phyloP scores from a whole-genome alignment of 2,888 invertebrate species.

The Morpho deidamia region DNA sequence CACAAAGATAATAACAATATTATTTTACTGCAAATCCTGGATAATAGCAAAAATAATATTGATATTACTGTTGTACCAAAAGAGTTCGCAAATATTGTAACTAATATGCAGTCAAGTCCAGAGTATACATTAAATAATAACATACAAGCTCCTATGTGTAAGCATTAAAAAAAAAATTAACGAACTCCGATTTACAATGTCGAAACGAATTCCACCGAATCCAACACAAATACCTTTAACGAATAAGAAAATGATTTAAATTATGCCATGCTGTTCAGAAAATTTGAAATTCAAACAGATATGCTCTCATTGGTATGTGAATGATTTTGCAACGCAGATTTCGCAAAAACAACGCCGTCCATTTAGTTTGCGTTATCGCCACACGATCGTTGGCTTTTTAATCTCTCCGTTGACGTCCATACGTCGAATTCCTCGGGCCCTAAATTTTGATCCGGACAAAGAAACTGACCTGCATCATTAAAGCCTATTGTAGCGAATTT shows the following conservation, averaged over 20 bases:
- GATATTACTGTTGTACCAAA: too few relatives aligned
- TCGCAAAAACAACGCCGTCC: slow-evolving; percentile 45
- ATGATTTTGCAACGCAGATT: slow-evolving; percentile 47
- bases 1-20: too few relatives aligned
- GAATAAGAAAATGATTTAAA: slow-evolving; percentile 25
- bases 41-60: too few relatives aligned
- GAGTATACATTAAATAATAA: too few relatives aligned
- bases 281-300: slow-evolving; percentile 50
- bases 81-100: too few relatives aligned
- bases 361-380: slow-evolving; percentile 60
- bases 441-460: slow-evolving; percentile 62
- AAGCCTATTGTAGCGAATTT: slow-evolving; percentile 72
- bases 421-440: slow-evolving; percentile 52
- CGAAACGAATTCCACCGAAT: slow-evolving; percentile 4
- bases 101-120: too few relatives aligned
- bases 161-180: neutral
- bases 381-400: slow-evolving; percentile 65
- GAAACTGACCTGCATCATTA: slow-evolving; percentile 72
- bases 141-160: too few relatives aligned
- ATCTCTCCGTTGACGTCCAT: slow-evolving; percentile 48
- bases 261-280: slow-evolving; percentile 36
- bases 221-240: slow-evolving; percentile 11
- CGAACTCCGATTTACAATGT: slow-evolving; percentile 3
- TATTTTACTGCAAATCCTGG: too few relatives aligned
- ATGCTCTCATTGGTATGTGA: slow-evolving; percentile 42